Conservation (phyloP, 53 echinoderm and acorn worm genomes). For the Antedon mediterranea region DNA sequence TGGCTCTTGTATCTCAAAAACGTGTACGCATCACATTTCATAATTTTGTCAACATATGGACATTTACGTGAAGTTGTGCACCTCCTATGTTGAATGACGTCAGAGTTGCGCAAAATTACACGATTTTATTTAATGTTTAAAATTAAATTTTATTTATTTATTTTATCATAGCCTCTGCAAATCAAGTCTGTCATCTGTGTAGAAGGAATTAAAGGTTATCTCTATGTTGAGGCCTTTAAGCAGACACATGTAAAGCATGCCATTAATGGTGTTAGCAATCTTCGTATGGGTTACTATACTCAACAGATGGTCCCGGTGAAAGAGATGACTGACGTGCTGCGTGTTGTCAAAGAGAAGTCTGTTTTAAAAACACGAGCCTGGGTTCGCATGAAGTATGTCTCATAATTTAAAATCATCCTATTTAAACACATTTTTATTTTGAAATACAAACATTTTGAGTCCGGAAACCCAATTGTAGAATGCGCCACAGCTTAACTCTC, state of each 20-base stretch:
- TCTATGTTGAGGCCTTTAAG: constrained; percentile 94
- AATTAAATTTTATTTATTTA: background rate
- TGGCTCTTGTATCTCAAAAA: no score
- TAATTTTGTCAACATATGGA: no score
- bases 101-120: no score
- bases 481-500: background rate
- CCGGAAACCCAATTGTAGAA: no score
- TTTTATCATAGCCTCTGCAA: constrained; percentile 62
- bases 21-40: no score
- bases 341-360: constrained; percentile 82
- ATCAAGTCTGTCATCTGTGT: constrained; percentile 87
- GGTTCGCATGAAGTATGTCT: constrained; percentile 91
- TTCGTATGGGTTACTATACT: constrained; percentile 73
- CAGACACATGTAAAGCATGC: constrained; percentile 98
- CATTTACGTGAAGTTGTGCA: no score
- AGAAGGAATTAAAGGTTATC: constrained; percentile 83
- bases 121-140: no score
- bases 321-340: constrained; percentile 94
- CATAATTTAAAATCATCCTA: background rate
- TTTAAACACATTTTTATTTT: no score
- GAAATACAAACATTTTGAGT: no score
- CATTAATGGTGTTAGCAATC: constrained; percentile 79
- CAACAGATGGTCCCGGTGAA: constrained; percentile 99
- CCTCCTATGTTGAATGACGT: no score
- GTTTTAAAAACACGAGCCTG: constrained; percentile 63